Conservation (phyloP, 2,888 invertebrate species). For the Acrocyrtus sp. region DNA sequence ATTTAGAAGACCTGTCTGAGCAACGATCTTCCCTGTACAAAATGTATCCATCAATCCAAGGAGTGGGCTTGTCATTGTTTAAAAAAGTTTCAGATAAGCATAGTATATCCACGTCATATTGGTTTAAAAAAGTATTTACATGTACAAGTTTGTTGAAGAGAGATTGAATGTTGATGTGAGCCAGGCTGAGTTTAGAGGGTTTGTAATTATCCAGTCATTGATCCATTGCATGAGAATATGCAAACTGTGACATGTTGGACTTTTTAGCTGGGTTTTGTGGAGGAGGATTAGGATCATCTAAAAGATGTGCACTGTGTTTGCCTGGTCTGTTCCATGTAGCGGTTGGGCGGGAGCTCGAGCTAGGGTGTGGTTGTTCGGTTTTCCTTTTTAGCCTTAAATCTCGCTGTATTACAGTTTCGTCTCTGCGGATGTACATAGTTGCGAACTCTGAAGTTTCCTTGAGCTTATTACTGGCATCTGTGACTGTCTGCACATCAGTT, state of each 20-base stretch:
- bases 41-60: background rate
- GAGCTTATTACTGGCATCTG: background rate
- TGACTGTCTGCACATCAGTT: conserved; percentile 4
- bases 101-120: background rate
- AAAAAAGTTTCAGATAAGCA: conserved; percentile 1
- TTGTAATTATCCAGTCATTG: no score
- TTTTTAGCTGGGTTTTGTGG: no score
- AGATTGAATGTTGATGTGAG: background rate
- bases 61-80: background rate
- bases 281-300: no score
- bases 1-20: background rate
- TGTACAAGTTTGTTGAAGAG: background rate
- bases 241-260: no score
- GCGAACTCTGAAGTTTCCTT: background rate
- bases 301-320: no score
- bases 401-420: background rate
- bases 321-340: no score
- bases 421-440: background rate
- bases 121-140: background rate
- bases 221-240: no score
- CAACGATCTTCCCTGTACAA: background rate
- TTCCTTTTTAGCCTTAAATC: background rate
- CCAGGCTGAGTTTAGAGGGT: no score
- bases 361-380: no score
- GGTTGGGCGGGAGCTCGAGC: no score